Evolutionary conservation across 2,888 invertebrate genomes (phyloP), one percentile per base, ranked within the genome.

Genomic region (Morpho helenor): DNA sequence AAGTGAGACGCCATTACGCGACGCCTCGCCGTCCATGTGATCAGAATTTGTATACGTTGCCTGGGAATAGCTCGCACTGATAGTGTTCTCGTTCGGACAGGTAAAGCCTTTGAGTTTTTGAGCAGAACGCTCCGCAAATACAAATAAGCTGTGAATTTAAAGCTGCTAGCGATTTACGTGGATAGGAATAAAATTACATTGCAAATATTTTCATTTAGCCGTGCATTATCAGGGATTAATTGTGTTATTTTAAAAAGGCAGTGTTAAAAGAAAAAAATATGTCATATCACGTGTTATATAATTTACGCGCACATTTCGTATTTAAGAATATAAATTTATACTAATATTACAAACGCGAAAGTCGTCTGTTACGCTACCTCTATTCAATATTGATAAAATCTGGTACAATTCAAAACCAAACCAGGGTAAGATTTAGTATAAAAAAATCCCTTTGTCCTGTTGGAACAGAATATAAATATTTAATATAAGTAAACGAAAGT

Each of bases 91-190:
- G 79, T 82, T 87, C 75, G 71, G 71, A 74, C 75, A 81, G 80
- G 84, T 84, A 84, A 85, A 87, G 83, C 84, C 82, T 84, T 76
- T 77, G 80, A 82, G 79, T 84, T 87, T 86, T 86, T 84, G 77
- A 79, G 78, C 75, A 74, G 75, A 79, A 80, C 82, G 84, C 77
- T 77, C 79, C 71, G 78, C 75, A 82, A 87, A 84, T 87, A 83
- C 81, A 79, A 85, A 84, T 84, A 78, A 83, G 77, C 75, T 77
- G 76, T 78, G 77, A 80, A 79, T 76, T 76, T 69, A 80, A 81
- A 76, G 73, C 75, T 68, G 62, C 73, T 73, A 73, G 70, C 65
- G 60, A 79, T 84, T 82, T 80, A 74, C 83, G 80, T 81, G 63
- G 63, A 64, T 65, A 76, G 62, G 76, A 79, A 81, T 78, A 75